phyloP scores from a whole-genome alignment of 2,888 invertebrate species.

The Melanargia galathea region DNA sequence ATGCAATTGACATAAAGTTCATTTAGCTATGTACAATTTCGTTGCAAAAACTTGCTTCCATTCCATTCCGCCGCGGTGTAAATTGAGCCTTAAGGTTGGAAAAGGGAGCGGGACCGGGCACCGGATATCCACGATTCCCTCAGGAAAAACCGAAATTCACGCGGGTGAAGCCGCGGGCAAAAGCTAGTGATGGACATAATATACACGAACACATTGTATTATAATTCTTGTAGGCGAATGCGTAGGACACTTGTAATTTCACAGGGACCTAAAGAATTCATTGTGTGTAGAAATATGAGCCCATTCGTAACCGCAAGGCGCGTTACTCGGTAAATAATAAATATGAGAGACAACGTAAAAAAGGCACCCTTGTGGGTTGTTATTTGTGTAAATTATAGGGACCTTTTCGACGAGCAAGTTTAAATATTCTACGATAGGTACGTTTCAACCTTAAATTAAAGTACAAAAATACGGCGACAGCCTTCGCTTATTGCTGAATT shows the following conservation, averaged over 20 bases:
- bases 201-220: too few relatives aligned
- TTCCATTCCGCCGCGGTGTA: too few relatives aligned
- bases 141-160: too few relatives aligned
- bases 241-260: not conserved
- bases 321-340: constrained; percentile 13
- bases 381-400: constrained; percentile 10
- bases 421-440: not conserved
- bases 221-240: not conserved
- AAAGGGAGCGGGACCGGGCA: too few relatives aligned
- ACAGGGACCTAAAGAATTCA: constrained; percentile 8
- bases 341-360: constrained; percentile 7
- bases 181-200: too few relatives aligned
- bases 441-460: not conserved
- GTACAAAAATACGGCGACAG: not conserved
- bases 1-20: too few relatives aligned
- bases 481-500: not conserved
- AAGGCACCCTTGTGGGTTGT: constrained; percentile 5
- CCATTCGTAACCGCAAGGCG: constrained; percentile 22
- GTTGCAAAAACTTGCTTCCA: too few relatives aligned
- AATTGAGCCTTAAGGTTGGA: too few relatives aligned
- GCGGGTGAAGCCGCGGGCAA: too few relatives aligned
- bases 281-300: constrained; percentile 16
- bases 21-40: too few relatives aligned
- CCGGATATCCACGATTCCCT: too few relatives aligned
- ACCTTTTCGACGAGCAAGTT: not conserved